Base-by-base conservation (phyloP, 2,797 vertebrate genomes). In the Pantherophis vulpinus region DNA sequence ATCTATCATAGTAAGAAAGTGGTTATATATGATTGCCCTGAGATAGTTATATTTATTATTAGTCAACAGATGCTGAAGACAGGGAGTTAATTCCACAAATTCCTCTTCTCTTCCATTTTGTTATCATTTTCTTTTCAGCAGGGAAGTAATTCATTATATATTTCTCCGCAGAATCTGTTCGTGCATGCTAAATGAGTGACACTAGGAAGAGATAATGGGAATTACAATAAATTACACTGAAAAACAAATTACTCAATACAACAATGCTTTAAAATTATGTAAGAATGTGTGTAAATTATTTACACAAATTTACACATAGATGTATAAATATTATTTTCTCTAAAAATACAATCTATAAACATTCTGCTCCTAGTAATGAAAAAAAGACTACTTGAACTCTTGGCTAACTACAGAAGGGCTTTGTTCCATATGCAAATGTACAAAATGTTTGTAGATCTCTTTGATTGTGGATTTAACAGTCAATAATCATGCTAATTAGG, bases 41-140 rank as follows among this genome's bases (percentile, higher is more conserved):
- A 91, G 94, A 89, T 94, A 70, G 95, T 89, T 96, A 59, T 92
- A 86, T 92, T 95, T 94, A 90, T 92, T 95, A 90, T 90, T 51
- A 59, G 32, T 47, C 0, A 87, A 37, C 92, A 63, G 87, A 42
- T 93, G 87, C 51, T 86, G 70, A 16, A 93, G 95, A 93, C 91
- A 94, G 63, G 96, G 93, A 92, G 91, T 92, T 86, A 95, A 91
- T 0, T 32, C n/a, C 63, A 95, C 92, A 58, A 95, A 91, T 0
- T 37, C 25, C 59, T 95, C 92, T 94, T 95, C 20, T 58, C 60
- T 90, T 86, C 0, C 2, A 83, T 94, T 86, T 94, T 96, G 94
- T 94, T 58, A 47, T 94, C 12, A 91, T 27, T 89, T 93, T 90
- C 90, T 55, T 91, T n/a, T 63, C 9, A 29, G 63, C 96, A 94